Base-by-base conservation (phyloP, 2,113 vertebrate genomes). In the Galemys pyrenaicus region DNA sequence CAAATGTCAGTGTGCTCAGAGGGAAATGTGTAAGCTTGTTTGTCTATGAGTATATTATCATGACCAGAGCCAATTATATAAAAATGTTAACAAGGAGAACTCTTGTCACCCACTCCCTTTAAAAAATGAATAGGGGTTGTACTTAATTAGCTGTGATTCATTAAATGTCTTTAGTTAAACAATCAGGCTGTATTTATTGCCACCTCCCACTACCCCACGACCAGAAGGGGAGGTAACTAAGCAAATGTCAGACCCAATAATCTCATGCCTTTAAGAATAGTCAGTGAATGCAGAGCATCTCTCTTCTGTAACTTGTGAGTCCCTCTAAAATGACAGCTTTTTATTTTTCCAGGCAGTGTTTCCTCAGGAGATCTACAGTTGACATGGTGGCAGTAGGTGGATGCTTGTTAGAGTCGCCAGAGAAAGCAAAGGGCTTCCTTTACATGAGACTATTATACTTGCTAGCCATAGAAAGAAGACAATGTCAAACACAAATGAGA, bases 131-230 rank as follows among this genome's bases (percentile, higher is more conserved):
- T n/a, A 86, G 32, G 44, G 92, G 62, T 3, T 74, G 20, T 32
- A 54, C 28, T 60, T 35, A 79, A 54, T 41, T 46, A 79, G n/a
- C 56, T 73, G 39, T 67, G 56, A 74, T 79, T 77, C 75, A 77
- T 70, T 87, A 89, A 92, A 60, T 44, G n/a, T 67, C 83, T 94
- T 92, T 35, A 79, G 26, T 68, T 79, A 90, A 92, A 85, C 16
- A 68, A 32, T 30, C 10, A 10, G 60, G 37, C 44, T 92, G 9
- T 54, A 19, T 90, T 62, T 56, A 88, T 6, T 74, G 67, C 32
- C 82, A 91, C 58, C 32, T 80, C 73, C 78, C 78, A 93, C 20
- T 84, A 70, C 22, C 10, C 17, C 28, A 79, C 56, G 74, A 84
- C 60, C 54, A 88, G 71, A 88, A 86, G 16, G 24, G 26, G 67